Conservation (phyloP, 2,888 invertebrate genomes). For the Didymodactylos carnosus region DNA sequence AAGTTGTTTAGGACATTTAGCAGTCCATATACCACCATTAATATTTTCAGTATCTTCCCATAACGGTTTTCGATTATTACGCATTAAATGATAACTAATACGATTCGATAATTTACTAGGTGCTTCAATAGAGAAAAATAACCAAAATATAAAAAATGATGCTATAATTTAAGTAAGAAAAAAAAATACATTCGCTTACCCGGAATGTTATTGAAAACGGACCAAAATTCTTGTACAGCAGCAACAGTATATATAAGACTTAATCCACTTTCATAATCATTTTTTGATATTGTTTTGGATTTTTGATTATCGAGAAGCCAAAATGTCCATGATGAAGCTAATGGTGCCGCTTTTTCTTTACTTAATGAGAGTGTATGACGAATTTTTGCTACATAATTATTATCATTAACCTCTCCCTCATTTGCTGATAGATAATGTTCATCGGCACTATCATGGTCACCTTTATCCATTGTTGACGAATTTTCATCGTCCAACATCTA, state of each 20-base stretch:
- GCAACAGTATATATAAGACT: not conserved
- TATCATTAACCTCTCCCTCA: not conserved
- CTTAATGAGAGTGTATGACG: not conserved
- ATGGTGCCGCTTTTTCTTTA: not conserved
- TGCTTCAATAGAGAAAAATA: not conserved
- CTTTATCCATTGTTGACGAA: no score
- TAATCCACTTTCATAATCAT: not conserved
- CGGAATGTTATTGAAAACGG: not conserved
- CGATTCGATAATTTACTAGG: not conserved
- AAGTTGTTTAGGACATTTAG: slow-evolving; percentile 16
- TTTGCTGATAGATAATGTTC: not conserved
- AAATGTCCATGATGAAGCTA: not conserved
- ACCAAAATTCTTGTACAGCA: not conserved
- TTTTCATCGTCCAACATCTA: not conserved
- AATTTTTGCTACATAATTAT: not conserved
- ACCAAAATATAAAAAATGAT: not conserved
- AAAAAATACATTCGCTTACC: no score
- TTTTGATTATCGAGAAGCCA: not conserved
- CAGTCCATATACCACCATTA: not conserved
- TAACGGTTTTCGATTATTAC: not conserved
- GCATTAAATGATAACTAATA: not conserved
- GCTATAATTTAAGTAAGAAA: not conserved
- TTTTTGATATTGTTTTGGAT: not conserved
- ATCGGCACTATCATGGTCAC: not conserved
- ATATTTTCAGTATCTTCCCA: not conserved